These are phyloP conservation scores for Thalassarche chlororhynchos DNA, from an alignment of 2,113 vertebrate genomes.

Conservation along the genomic window DNA sequence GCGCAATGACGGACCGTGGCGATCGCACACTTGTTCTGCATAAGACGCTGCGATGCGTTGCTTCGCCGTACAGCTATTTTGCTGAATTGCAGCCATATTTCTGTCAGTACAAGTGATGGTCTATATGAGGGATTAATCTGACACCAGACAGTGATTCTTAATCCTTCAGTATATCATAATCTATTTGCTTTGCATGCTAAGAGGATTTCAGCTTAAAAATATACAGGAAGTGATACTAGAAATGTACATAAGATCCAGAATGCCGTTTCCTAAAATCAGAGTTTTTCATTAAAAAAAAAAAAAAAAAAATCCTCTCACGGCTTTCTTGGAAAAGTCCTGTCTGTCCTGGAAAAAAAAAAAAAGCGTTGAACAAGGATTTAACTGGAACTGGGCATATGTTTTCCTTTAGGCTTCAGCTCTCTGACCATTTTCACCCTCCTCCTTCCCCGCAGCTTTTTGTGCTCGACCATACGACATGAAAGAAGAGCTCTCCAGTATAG, in stretches of 20 bases:
- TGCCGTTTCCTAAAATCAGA: constrained; percentile 68
- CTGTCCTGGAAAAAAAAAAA: not conserved
- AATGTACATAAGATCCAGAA: constrained; percentile 84
- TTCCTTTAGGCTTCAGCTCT: constrained; percentile 2
- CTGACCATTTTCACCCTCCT: not conserved
- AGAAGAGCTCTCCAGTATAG: not conserved
- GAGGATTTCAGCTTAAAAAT: constrained; percentile 92
- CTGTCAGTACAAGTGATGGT: constrained; percentile 90
- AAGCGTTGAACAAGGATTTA: constrained; percentile 22
- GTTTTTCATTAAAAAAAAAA: not conserved
- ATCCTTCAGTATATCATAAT: constrained; percentile 94
- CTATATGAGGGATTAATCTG: constrained; percentile 91
- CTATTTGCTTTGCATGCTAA: constrained; percentile 97
- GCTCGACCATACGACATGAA: not conserved
- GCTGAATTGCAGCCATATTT: constrained; percentile 88
- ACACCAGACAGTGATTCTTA: constrained; percentile 91
- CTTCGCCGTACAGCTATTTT: constrained; percentile 9
- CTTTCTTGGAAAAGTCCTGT: constrained; percentile 40
- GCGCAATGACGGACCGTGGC: not conserved
- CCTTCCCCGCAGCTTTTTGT: not conserved
- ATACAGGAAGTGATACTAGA: constrained; percentile 86
- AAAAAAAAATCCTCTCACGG: not conserved
- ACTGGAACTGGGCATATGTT: not conserved
- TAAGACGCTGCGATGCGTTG: constrained; percentile 47
- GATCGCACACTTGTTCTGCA: not conserved